A percentile compares a stretch with the other conserved stretches of the same genome.
phyloP scores from a whole-genome alignment of 2,797 vertebrate species.

The Garrulus glandarius region DNA sequence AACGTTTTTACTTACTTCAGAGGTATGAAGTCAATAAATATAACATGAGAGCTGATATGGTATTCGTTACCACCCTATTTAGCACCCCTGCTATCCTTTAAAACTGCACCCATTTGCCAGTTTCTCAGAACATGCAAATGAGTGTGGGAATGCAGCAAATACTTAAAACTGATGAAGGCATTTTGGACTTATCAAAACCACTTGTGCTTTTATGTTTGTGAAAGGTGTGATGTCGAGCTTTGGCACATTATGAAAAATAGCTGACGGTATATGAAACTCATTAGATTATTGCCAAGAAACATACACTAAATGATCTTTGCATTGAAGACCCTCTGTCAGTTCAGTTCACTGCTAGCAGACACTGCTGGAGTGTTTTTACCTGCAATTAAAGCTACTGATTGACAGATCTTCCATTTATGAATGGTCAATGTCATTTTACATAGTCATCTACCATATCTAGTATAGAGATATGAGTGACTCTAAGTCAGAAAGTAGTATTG shows the following conservation, averaged over 20 bases:
- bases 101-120: not conserved
- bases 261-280: not conserved
- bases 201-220: not conserved
- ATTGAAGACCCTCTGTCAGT: not conserved
- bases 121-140: not conserved
- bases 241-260: not conserved
- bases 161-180: not conserved
- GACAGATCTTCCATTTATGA: not conserved
- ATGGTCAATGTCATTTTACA: not conserved
- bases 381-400: not conserved
- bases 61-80: not conserved
- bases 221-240: not conserved
- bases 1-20: not conserved
- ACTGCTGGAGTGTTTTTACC: not conserved
- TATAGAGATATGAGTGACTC: not conserved
- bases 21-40: not conserved
- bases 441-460: not conserved
- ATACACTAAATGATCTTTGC: not conserved
- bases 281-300: not conserved
- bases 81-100: not conserved
- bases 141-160: not conserved
- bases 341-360: not conserved
- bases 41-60: not conserved
- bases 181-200: constrained; percentile 16
- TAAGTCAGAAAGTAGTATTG: not conserved